Conservation (phyloP, 2,113 vertebrate genomes). For the Phyllostomus hastatus region DNA sequence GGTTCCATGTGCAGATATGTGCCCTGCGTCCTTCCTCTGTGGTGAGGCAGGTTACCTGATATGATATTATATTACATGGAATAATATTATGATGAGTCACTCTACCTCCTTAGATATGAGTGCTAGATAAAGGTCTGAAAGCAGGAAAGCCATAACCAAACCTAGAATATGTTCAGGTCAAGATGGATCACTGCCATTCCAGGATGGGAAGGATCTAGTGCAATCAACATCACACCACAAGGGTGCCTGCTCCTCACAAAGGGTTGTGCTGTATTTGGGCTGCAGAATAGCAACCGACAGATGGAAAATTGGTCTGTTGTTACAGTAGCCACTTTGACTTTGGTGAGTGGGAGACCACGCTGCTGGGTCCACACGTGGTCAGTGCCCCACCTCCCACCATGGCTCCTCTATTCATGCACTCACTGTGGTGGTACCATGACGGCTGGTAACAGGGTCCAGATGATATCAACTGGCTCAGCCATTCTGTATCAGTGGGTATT, state of each 20-base stretch:
- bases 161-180: neutral
- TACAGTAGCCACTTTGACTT: neutral
- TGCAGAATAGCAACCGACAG: neutral
- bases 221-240: neutral
- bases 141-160: neutral
- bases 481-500: neutral
- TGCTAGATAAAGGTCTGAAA: neutral
- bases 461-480: neutral
- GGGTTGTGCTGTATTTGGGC: neutral
- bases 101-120: neutral
- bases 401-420: neutral
- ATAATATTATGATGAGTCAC: neutral
- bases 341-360: neutral
- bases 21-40: neutral
- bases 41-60: neutral
- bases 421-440: too few species aligned
- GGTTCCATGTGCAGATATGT: neutral
- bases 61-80: neutral
- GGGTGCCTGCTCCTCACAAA: neutral
- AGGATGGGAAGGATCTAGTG: neutral
- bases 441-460: neutral
- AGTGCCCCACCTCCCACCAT: neutral
- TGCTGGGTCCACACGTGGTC: too few species aligned
- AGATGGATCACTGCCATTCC: neutral
- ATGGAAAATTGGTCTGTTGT: neutral